Evolutionary conservation across 1,140 invertebrate genomes (phyloP).

Genomic region (Pachyrhynchus sulphureomaculatus): DNA sequence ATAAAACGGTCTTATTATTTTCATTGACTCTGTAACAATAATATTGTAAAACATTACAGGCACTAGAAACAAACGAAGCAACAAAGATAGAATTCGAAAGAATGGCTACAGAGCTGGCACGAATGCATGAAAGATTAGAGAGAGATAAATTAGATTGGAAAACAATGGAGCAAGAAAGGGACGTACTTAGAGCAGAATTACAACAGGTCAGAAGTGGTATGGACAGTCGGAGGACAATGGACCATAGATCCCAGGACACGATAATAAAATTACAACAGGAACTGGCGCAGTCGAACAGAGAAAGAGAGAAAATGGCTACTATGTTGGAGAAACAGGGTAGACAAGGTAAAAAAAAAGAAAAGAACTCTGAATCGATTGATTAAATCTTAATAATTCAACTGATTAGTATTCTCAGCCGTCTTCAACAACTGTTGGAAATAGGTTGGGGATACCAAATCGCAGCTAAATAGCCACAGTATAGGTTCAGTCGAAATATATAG

Average conservation of each 20-base stretch:
- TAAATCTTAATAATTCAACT: neutral
- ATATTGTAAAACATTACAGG: no score
- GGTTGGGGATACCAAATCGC: no score
- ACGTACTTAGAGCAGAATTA: slow-evolving; percentile 67
- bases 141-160: slow-evolving; percentile 65
- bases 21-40: no score
- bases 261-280: slow-evolving; percentile 69
- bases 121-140: slow-evolving; percentile 76
- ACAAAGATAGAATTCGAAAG: slow-evolving; percentile 81
- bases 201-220: slow-evolving; percentile 64
- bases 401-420: no score
- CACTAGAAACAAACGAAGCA: slow-evolving; percentile 76
- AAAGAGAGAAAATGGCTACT: slow-evolving; percentile 71
- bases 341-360: slow-evolving; percentile 54
- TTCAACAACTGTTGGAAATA: no score
- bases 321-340: slow-evolving; percentile 74
- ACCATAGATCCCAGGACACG: slow-evolving; percentile 65
- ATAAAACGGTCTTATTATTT: no score
- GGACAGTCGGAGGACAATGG: slow-evolving; percentile 63
- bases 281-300: slow-evolving; percentile 66
- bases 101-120: slow-evolving; percentile 74
- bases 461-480: no score
- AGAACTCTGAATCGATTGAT: neutral
- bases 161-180: slow-evolving; percentile 68
- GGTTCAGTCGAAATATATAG: no score